Conservation (phyloP, 2,113 vertebrate species). For the Hippocampus comes region DNA sequence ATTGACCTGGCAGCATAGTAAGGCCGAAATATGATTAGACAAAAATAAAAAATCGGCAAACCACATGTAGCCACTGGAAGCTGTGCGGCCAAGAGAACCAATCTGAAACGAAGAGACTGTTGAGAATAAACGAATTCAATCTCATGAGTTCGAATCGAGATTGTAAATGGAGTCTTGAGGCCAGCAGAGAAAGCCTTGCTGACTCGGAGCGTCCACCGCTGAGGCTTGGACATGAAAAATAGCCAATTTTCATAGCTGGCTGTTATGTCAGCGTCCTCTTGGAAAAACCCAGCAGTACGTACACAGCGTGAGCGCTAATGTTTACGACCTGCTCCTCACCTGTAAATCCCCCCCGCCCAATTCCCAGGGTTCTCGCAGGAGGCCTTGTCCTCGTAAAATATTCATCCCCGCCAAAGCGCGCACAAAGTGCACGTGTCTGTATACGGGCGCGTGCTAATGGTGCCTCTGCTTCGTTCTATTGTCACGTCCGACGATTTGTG, state of each 20-base stretch:
- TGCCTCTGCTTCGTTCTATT: constrained; percentile 4
- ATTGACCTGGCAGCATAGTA: no score
- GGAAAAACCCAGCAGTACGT: background rate
- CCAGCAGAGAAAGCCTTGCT: background rate
- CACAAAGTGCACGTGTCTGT: constrained; percentile 23
- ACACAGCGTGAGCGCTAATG: constrained; percentile 13
- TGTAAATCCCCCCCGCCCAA: constrained; percentile 19
- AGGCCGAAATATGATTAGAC: no score
- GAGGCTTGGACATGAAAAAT: background rate
- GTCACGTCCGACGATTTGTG: constrained; percentile 19
- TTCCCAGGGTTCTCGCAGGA: constrained; percentile 9
- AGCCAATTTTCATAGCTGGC: background rate
- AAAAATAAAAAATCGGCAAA: no score
- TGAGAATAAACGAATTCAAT: background rate
- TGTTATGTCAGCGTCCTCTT: background rate
- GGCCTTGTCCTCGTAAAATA: constrained; percentile 43
- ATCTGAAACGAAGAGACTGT: background rate
- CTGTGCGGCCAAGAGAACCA: background rate
- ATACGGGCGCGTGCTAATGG: constrained; percentile 40
- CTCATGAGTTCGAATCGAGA: background rate
- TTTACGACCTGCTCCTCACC: constrained; percentile 32
- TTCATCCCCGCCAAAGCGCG: constrained; percentile 34
- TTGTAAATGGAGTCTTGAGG: background rate
- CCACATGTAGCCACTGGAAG: background rate
- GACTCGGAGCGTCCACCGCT: background rate